Evolutionary conservation across 1,140 invertebrate genomes (phyloP).

Genomic region (Drosophila nebulosa): DNA sequence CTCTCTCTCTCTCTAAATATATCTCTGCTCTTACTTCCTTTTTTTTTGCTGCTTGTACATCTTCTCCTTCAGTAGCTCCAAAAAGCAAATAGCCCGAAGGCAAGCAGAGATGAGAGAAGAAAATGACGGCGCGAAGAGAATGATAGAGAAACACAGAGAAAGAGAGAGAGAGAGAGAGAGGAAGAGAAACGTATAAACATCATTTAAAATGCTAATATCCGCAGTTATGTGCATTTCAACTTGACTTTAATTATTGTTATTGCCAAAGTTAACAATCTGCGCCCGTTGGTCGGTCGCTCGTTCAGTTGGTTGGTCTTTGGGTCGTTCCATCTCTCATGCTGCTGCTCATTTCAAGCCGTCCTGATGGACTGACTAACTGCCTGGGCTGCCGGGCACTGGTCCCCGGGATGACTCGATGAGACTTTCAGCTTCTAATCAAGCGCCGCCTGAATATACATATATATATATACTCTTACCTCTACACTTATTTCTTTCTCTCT

Average conservation of each 20-base stretch:
- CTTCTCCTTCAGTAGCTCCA: conserved; percentile 21
- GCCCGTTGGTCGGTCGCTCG: conserved; percentile 29
- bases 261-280: conserved; percentile 79
- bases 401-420: neutral
- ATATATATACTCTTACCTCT: neutral
- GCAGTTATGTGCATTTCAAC: conserved; percentile 79
- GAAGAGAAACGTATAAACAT: conserved; percentile 55
- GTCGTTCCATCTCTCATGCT: conserved; percentile 1
- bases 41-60: neutral
- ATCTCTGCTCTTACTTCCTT: neutral
- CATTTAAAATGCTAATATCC: conserved; percentile 80
- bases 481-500: conserved; percentile 6
- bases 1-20: neutral
- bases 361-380: conserved; percentile 72
- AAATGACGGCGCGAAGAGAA: neutral
- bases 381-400: conserved; percentile 18
- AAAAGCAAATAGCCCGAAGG: conserved; percentile 51
- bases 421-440: conserved; percentile 56
- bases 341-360: conserved; percentile 54
- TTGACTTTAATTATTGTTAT: conserved; percentile 80
- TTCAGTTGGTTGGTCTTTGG: conserved; percentile 28
- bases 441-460: too few relatives aligned
- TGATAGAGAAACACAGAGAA: neutral
- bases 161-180: neutral
- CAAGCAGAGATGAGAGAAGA: neutral